Evolutionary conservation across 2,888 invertebrate genomes (phyloP).

Genomic region (Cryptosula pallasiana): DNA sequence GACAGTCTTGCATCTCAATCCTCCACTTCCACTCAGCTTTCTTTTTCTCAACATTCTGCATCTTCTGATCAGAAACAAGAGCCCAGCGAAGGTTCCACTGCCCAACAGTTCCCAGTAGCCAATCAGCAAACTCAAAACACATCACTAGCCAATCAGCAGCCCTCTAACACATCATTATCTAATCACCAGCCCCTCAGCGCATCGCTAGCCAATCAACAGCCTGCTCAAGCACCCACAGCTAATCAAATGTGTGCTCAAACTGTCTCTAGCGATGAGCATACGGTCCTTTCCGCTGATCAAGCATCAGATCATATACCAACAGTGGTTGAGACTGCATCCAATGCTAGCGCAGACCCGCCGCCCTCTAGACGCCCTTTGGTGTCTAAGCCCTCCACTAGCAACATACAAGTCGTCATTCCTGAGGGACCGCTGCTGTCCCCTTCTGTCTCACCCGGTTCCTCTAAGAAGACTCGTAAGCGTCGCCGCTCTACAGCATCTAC

Average conservation of each 20-base stretch:
- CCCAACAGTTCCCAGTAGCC: no score
- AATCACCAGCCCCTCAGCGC: neutral
- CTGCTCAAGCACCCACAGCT: neutral
- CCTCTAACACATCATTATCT: neutral
- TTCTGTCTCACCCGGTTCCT: neutral
- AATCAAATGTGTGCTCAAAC: neutral
- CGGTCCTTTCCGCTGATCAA: neutral
- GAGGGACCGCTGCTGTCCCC: neutral
- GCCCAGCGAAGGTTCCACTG: neutral
- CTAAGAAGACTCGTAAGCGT: neutral
- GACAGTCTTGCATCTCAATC: slow-evolving; percentile 13
- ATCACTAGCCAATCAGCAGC: neutral
- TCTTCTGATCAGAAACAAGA: slow-evolving; percentile 18
- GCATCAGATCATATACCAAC: slow-evolving; percentile 4
- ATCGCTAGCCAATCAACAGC: neutral
- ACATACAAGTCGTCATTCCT: neutral
- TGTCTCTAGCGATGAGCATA: no score
- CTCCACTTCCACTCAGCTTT: slow-evolving; percentile 16
- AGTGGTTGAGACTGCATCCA: neutral
- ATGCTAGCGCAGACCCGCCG: neutral
- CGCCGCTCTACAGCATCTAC: neutral
- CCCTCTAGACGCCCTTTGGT: neutral
- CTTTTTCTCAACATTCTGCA: neutral
- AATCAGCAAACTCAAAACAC: neutral
- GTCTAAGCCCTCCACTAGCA: neutral